phyloP scores from a whole-genome alignment of 2,888 invertebrate species.

The Rhagophthalmus giganteus region DNA sequence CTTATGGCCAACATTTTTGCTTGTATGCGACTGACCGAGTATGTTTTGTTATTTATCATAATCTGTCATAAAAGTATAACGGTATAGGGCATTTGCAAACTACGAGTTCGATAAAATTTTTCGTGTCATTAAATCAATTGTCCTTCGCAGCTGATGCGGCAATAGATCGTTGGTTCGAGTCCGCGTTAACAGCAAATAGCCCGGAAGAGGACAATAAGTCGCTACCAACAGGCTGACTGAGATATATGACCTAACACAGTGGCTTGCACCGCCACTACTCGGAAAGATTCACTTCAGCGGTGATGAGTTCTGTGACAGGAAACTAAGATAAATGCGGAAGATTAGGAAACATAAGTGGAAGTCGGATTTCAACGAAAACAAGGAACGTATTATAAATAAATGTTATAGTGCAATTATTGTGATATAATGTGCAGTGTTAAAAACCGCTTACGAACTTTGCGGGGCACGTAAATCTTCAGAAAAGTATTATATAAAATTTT shows the following conservation, averaged over 20 bases:
- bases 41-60: slow-evolving; percentile 4
- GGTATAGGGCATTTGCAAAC: slow-evolving; percentile 23
- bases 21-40: no score
- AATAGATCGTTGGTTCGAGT: slow-evolving; percentile 48
- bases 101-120: slow-evolving; percentile 33
- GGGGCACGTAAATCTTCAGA: no score
- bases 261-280: slow-evolving; percentile 27
- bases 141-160: slow-evolving; percentile 46
- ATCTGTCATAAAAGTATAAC: slow-evolving; percentile 8
- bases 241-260: slow-evolving; percentile 42
- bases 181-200: slow-evolving; percentile 52
- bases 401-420: background rate
- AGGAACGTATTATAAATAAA: slow-evolving; percentile 5
- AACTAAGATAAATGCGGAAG: slow-evolving; percentile 31
- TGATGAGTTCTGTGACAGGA: slow-evolving; percentile 36
- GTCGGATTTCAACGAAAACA: slow-evolving; percentile 4
- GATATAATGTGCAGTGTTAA: slow-evolving; percentile 1
- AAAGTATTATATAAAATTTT: no score
- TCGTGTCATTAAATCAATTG: slow-evolving; percentile 40
- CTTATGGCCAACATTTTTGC: no score
- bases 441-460: no score
- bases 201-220: slow-evolving; percentile 53
- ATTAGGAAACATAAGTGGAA: slow-evolving; percentile 18
- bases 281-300: slow-evolving; percentile 41
- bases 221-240: slow-evolving; percentile 45